Base-by-base conservation (phyloP, 2,113 vertebrate species). In the Smithornis capensis region DNA sequence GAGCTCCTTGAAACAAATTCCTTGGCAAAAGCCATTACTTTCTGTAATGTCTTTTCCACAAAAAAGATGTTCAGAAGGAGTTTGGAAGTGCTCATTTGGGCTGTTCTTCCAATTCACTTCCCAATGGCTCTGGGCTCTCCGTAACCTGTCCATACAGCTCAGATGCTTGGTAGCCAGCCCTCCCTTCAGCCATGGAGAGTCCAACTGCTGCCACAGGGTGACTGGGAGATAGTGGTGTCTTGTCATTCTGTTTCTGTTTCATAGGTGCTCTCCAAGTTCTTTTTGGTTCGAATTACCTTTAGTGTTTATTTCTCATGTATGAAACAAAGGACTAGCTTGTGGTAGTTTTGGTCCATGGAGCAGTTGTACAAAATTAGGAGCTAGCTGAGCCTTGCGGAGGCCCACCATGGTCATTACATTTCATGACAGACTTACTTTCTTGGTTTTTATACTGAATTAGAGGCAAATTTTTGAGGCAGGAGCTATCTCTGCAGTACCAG, bases 321-420 rank as follows among this genome's bases (percentile, higher is more conserved):
- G 64, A 87, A 94, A 59, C 18, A 44, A 74, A 44, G 23, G 29
- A 77, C 31, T 42, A n/a, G 29, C 4, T 35, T 33, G 11, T 37
- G 24, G 21, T 65, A 35, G 19, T 24, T 78, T 52, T 75, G 52
- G 19, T 9, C 3, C 0, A 1, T 45, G 42, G 40, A 40, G 33
- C 1, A 8, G 35, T 8, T 74, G 59, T 47, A 24, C 2, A 0
- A 35, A 15, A 19, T n/a, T 25, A 78, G 25, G 47, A 75, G 5
- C 31, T 57, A 17, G 3, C 27, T 57, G n/a, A 65, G 59, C 28
- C 25, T 92, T 73, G 28, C 2, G 1, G 45, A 21, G 27, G 12
- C 7, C 16, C 1, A 0, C 17, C 12, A 3, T 2, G 4, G 17
- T 77, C 25, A 15, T 29, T 33, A 29, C 0, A 2, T 27, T 84